A percentile compares a stretch with the other conserved stretches of the same genome.
Evolutionary conservation across 2,888 invertebrate species (phyloP).

Genomic region (Lingula anatina): DNA sequence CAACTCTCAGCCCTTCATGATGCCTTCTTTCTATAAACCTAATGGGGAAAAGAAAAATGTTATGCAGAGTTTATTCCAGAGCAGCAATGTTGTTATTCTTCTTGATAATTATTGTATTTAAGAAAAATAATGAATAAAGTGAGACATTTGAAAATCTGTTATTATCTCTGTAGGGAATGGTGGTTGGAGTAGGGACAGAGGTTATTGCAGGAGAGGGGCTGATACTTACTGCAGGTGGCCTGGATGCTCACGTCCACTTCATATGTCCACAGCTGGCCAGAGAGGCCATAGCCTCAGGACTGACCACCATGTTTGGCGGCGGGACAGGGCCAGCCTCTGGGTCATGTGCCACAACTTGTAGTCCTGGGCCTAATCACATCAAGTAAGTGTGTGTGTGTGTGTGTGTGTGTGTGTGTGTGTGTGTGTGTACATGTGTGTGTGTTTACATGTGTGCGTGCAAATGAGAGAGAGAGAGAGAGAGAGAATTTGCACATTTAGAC

Average conservation of each 20-base stretch:
- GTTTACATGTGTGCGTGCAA: too few species aligned
- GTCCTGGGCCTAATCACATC: slow-evolving; percentile 45
- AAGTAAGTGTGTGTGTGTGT: slow-evolving; percentile 19
- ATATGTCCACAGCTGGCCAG: slow-evolving; percentile 43
- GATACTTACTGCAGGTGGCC: slow-evolving; percentile 44
- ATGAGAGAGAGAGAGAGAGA: too few species aligned
- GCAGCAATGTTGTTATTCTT: too few species aligned
- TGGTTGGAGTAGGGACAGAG: slow-evolving; percentile 45
- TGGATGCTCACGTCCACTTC: slow-evolving; percentile 45
- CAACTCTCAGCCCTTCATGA: background rate
- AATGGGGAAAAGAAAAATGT: too few species aligned
- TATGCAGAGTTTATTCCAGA: too few species aligned
- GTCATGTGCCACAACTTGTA: slow-evolving; percentile 43
- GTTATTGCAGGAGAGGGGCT: slow-evolving; percentile 44
- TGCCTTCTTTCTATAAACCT: too few species aligned
- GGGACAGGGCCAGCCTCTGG: slow-evolving; percentile 48
- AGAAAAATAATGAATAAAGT: too few species aligned
- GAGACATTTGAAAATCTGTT: too few species aligned
- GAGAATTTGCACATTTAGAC: too few species aligned
- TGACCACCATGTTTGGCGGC: slow-evolving; percentile 48
- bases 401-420: background rate
- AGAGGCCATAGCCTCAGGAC: slow-evolving; percentile 43
- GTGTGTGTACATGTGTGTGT: too few species aligned
- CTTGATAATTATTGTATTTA: too few species aligned
- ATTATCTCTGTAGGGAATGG: slow-evolving; percentile 35